Percentiles rank a stretch among this genome's conserved stretches.
These are phyloP conservation scores for Melanargia galathea DNA, from an alignment of 2,888 invertebrate genomes.

Conservation along the genomic window DNA sequence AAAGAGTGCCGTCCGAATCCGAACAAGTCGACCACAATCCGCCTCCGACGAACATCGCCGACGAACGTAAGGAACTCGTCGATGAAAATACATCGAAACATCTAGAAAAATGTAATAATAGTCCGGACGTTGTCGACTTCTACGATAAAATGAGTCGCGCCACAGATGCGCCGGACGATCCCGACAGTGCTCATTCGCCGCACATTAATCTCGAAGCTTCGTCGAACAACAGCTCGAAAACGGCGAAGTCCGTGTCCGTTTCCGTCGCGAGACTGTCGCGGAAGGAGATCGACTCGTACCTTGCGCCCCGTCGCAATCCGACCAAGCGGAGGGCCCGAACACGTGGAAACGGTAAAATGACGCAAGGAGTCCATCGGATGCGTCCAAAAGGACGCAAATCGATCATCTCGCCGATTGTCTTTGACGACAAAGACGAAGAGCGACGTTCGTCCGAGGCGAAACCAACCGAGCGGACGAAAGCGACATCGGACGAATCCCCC, in stretches of 20 bases:
- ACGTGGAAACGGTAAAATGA: not conserved
- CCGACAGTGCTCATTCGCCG: too few species aligned
- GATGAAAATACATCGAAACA: conserved; percentile 55
- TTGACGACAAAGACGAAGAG: not conserved
- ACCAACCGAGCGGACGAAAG: too few species aligned
- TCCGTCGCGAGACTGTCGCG: conserved; percentile 38
- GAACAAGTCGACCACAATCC: conserved; percentile 51
- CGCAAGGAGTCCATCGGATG: not conserved
- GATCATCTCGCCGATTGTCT: not conserved
- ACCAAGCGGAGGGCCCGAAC: not conserved
- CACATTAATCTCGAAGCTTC: too few species aligned
- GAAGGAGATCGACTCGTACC: conserved; percentile 41
- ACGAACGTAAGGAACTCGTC: too few species aligned
- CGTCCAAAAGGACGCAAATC: too few species aligned
- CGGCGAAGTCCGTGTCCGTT: conserved; percentile 27
- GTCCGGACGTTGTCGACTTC: conserved; percentile 53
- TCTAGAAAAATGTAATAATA: conserved; percentile 60
- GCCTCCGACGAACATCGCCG: too few species aligned
- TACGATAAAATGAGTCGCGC: conserved; percentile 54
- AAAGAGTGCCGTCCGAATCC: conserved; percentile 60
- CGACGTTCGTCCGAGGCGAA: not conserved
- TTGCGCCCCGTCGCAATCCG: conserved; percentile 35
- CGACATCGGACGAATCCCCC: too few species aligned
- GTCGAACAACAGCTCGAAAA: not conserved
- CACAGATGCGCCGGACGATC: too few species aligned